Base-by-base conservation (phyloP, 2,113 vertebrate species). In the Boulengeromyrus knoepffleri region DNA sequence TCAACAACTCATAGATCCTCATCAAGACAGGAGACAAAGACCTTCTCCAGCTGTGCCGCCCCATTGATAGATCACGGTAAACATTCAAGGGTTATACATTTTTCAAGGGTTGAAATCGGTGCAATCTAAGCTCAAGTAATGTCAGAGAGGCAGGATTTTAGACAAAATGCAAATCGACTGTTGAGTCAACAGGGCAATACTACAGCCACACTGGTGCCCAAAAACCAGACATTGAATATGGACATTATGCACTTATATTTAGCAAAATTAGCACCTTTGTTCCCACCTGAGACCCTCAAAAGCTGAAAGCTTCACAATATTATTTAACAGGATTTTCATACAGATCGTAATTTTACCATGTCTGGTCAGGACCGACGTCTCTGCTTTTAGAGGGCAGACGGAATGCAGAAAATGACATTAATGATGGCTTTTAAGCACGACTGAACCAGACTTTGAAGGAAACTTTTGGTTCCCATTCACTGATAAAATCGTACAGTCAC, bases 1-100 rank as follows among this genome's bases (percentile, higher is more conserved):
- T 52, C 46, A 36, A 47, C n/a, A 77, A 52, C 46, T 7, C 77
- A 85, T 84, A 89, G 77, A 89, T 85, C 80, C 77, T 89, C 77
- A 85, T 89, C 50, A 58, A 56, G 80, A 46, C 80, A 58, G 39
- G 12, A 19, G 89, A 46, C 89, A 45, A 46, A 58, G 31, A 58
- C 87, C 53, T 46, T 39, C 53, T 17, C 27, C 50, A 50, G 12
- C 53, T 24, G 42, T 24, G 13, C 39, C 15, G 3, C 31, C 12
- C 21, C 24, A 8, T 85, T 56, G 39, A 85, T 50, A 3, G 77
- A 58, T 77, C 13, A 52, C 17, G 5, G n/a, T 53, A 36, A 27
- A 56, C 50, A 53, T 53, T 15, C 47, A 36, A 56, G 47, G 85
- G 85, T n/a, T 27, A 31, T 13, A 46, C 12, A 49, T 86, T 86